phyloP scores from a whole-genome alignment of 2,888 invertebrate species.

The Agrochola circellaris region DNA sequence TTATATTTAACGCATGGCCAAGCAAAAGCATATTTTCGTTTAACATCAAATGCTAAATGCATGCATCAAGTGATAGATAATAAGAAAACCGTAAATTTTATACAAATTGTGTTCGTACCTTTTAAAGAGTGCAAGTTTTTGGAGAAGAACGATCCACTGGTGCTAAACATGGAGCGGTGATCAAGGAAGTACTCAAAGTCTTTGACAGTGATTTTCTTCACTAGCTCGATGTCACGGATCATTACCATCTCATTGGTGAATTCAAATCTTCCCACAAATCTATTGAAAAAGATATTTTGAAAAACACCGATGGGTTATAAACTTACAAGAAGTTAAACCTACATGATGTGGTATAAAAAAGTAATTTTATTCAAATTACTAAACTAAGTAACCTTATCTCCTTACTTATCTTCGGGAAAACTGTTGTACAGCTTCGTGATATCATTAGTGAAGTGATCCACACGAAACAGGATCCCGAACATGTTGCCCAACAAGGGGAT shows the following conservation, averaged over 20 bases:
- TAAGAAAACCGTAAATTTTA: neutral
- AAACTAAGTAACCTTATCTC: neutral
- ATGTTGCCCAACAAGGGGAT: conserved; percentile 78
- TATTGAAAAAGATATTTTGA: conserved; percentile 57
- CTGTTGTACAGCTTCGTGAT: conserved; percentile 65
- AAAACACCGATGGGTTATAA: neutral
- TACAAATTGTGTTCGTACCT: conserved; percentile 70
- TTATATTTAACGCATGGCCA: no score
- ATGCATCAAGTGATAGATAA: neutral
- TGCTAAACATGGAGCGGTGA: conserved; percentile 80
- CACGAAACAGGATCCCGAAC: conserved; percentile 62
- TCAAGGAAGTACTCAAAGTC: conserved; percentile 90
- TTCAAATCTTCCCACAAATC: conserved; percentile 87
- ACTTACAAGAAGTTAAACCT: neutral
- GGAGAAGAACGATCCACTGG: conserved; percentile 87
- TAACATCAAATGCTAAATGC: neutral
- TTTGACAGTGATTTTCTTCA: conserved; percentile 88
- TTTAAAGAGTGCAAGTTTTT: conserved; percentile 85
- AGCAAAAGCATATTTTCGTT: neutral
- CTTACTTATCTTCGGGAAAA: conserved; percentile 78
- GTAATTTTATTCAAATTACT: neutral
- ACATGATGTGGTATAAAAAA: neutral
- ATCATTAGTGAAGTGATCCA: conserved; percentile 66
- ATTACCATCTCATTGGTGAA: conserved; percentile 80
- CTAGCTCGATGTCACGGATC: conserved; percentile 86